phyloP scores from a whole-genome alignment of 35 echinoderm and acorn worm species.

The Eucidaris tribuloides region DNA sequence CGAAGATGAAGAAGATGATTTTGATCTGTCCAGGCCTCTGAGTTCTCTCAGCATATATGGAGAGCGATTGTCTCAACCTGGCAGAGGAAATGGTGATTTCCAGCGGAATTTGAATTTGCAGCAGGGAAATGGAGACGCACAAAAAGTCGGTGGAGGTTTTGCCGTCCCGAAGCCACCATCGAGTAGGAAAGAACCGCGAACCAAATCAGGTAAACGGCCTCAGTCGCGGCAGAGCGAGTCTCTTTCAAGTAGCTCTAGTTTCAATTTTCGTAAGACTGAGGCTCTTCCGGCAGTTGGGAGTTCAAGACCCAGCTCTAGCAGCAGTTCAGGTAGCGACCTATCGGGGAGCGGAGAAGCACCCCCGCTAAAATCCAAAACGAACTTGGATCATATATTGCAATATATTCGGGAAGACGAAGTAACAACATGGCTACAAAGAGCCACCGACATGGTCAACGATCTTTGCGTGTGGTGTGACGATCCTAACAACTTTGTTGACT shows the following conservation, averaged over 20 bases:
- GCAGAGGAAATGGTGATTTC: not conserved
- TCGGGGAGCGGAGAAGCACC: slow-evolving; percentile 23
- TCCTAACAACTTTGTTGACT: slow-evolving; percentile 80
- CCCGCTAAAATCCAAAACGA: not conserved
- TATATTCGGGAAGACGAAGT: slow-evolving; percentile 36
- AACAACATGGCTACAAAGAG: slow-evolving; percentile 55
- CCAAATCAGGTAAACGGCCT: slow-evolving; percentile 1
- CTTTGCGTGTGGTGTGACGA: slow-evolving; percentile 64
- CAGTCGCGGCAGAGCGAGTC: not conserved
- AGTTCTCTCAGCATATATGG: slow-evolving; percentile 86
- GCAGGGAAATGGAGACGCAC: not conserved
- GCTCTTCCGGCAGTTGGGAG: slow-evolving; percentile 56
- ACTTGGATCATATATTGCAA: slow-evolving; percentile 66
- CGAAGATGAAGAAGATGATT: slow-evolving; percentile 85
- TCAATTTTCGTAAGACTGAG: slow-evolving; percentile 42
- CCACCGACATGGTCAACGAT: slow-evolving; percentile 70
- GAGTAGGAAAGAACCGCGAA: not conserved
- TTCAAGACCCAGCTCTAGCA: slow-evolving; percentile 64
- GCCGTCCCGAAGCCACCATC: not conserved
- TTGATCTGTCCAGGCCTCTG: slow-evolving; percentile 76
- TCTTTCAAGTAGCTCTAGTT: not conserved
- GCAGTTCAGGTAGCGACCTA: slow-evolving; percentile 38
- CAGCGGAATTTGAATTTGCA: not conserved
- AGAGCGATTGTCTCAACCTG: slow-evolving; percentile 8
- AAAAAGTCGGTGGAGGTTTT: not conserved